These are phyloP conservation scores for Thelaira solivaga DNA, from an alignment of 2,888 invertebrate species.

Conservation along the genomic window DNA sequence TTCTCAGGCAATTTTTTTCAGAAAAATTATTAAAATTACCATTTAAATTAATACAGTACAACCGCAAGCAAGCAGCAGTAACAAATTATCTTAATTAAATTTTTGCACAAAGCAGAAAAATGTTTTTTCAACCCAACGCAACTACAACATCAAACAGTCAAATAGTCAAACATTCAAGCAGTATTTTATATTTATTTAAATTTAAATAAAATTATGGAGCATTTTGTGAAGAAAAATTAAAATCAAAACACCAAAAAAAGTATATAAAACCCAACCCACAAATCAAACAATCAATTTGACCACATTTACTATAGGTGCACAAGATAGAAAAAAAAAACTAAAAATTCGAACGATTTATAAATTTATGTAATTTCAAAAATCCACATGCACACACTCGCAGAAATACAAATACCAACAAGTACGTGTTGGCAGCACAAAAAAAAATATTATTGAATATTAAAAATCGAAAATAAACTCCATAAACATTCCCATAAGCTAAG, in stretches of 20 bases:
- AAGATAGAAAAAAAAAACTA: neutral
- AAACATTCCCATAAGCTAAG: slow-evolving; percentile 43
- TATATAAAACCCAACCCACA: slow-evolving; percentile 57
- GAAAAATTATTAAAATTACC: slow-evolving; percentile 29
- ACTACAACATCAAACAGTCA: neutral
- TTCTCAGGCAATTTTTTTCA: slow-evolving; percentile 1
- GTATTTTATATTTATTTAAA: slow-evolving; percentile 11
- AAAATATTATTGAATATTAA: neutral
- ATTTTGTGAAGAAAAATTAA: slow-evolving; percentile 15
- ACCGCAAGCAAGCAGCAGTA: slow-evolving; percentile 40
- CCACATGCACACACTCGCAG: neutral
- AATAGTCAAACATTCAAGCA: neutral
- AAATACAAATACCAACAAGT: neutral
- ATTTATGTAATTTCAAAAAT: slow-evolving; percentile 40
- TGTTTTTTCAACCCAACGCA: slow-evolving; percentile 13
- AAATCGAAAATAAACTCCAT: neutral
- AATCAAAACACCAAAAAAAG: neutral
- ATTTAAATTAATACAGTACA: slow-evolving; percentile 36
- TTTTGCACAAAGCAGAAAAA: slow-evolving; percentile 16
- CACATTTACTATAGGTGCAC: slow-evolving; percentile 47
- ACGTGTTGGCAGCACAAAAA: neutral
- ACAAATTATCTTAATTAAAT: slow-evolving; percentile 51
- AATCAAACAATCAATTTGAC: slow-evolving; percentile 59
- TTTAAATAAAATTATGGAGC: slow-evolving; percentile 50
- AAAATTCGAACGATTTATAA: slow-evolving; percentile 28